Conservation (phyloP, 2,888 invertebrate species). For the Leucoptera coffeella region DNA sequence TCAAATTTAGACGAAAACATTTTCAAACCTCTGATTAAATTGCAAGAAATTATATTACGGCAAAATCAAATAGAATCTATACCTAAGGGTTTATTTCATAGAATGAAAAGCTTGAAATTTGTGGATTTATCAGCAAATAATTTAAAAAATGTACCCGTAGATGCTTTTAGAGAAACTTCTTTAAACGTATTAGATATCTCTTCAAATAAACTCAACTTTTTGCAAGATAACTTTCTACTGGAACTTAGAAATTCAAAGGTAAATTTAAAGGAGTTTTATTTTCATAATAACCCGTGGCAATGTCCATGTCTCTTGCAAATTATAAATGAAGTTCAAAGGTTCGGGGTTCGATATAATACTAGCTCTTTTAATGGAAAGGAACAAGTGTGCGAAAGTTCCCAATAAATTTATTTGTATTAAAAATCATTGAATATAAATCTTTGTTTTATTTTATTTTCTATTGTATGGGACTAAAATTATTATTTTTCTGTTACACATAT, state of each 20-base stretch:
- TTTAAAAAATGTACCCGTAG: conserved; percentile 19
- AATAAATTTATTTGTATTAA: conserved; percentile 20
- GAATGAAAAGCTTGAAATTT: conserved; percentile 15
- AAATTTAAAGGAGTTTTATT: conserved; percentile 19
- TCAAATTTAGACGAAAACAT: conserved; percentile 16
- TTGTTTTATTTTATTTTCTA: no score
- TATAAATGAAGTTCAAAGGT: conserved; percentile 20
- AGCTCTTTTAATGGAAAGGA: conserved; percentile 18
- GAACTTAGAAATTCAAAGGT: conserved; percentile 24
- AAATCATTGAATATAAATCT: no score
- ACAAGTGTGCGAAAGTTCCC: conserved; percentile 23
- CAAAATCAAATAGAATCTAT: conserved; percentile 19
- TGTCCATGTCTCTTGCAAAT: conserved; percentile 26
- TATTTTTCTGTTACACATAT: no score
- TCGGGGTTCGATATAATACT: conserved; percentile 18
- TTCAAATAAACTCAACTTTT: conserved; percentile 24
- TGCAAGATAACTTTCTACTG: conserved; percentile 26
- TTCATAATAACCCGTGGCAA: conserved; percentile 38
- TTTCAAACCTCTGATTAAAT: conserved; percentile 17
- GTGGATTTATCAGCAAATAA: conserved; percentile 24
- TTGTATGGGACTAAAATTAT: no score
- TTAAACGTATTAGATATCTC: conserved; percentile 25
- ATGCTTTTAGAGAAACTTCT: conserved; percentile 19
- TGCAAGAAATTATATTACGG: conserved; percentile 18
- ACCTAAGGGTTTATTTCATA: conserved; percentile 18